Percentiles rank a stretch among this genome's conserved stretches.
These are phyloP conservation scores for Periophthalmus magnuspinnatus DNA, from an alignment of 2,797 vertebrate genomes.

Conservation along the genomic window DNA sequence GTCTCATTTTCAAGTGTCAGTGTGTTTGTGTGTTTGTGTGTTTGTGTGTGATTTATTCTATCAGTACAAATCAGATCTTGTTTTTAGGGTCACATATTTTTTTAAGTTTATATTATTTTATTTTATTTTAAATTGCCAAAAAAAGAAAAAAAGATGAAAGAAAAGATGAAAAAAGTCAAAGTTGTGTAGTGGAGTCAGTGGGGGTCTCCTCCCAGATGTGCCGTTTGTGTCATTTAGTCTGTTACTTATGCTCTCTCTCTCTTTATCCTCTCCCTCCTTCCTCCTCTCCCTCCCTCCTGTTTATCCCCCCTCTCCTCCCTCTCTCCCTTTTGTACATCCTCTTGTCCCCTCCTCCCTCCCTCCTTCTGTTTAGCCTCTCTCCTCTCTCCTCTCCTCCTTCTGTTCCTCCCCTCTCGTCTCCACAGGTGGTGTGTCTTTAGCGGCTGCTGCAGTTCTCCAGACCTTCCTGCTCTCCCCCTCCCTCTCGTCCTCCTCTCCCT, in stretches of 20 bases:
- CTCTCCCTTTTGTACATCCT: too few species aligned
- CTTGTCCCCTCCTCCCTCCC: too few species aligned
- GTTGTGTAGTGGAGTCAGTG: not conserved
- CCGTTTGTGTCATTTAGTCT: constrained; percentile 10
- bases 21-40: too few species aligned
- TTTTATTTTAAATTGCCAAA: too few species aligned
- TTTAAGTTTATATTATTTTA: too few species aligned
- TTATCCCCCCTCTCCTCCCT: too few species aligned
- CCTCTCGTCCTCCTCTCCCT: not conserved
- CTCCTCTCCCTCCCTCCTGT: not conserved
- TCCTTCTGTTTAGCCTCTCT: not conserved
- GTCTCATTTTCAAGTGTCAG: too few species aligned
- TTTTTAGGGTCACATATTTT: not conserved
- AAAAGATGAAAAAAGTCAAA: not conserved
- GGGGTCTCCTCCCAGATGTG: constrained; percentile 4
- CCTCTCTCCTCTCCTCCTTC: too few species aligned
- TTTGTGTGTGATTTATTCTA: too few species aligned
- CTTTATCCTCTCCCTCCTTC: too few species aligned
- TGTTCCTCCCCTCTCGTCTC: not conserved
- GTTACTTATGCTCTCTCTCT: constrained; percentile 40
- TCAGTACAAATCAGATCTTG: too few species aligned
- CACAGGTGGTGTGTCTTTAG: not conserved
- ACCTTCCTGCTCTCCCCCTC: not conserved
- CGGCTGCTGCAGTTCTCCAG: too few species aligned
- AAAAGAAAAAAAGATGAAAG: not conserved